Conservation (phyloP, 2,888 invertebrate genomes). For the Lottia gigantea region DNA sequence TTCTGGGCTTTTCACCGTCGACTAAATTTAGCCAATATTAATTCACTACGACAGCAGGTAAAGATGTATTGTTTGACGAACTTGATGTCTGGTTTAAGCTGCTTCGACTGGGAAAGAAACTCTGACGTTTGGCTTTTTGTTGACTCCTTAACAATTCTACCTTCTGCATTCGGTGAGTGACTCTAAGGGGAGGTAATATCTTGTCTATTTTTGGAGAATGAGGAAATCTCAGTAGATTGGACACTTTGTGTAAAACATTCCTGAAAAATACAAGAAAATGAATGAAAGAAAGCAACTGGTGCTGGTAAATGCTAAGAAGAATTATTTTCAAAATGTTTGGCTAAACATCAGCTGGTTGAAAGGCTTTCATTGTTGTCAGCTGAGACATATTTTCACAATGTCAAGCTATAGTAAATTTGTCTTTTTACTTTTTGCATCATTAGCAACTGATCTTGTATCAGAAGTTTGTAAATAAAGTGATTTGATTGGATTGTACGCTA, state of each 20-base stretch:
- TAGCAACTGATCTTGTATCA: too few relatives aligned
- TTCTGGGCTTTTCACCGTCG: too few relatives aligned
- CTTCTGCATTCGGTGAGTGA: slow-evolving; percentile 41
- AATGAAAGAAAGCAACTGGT: too few relatives aligned
- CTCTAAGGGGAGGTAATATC: slow-evolving; percentile 57
- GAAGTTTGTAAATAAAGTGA: too few relatives aligned
- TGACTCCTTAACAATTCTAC: slow-evolving; percentile 40
- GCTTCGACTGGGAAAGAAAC: not conserved
- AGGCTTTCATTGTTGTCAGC: too few relatives aligned
- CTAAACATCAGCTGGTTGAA: too few relatives aligned
- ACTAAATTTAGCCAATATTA: not conserved
- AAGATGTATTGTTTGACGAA: not conserved
- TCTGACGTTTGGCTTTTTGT: slow-evolving; percentile 7
- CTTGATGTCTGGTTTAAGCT: not conserved
- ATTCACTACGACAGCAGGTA: not conserved
- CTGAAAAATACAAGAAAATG: slow-evolving; percentile 37
- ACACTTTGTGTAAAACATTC: slow-evolving; percentile 53
- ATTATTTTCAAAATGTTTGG: too few relatives aligned
- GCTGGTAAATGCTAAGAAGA: too few relatives aligned
- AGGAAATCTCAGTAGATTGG: slow-evolving; percentile 60
- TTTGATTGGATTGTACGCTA: too few relatives aligned
- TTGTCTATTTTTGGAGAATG: slow-evolving; percentile 62
- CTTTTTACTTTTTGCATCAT: too few relatives aligned
- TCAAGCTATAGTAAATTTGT: too few relatives aligned
- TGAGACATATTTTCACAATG: too few relatives aligned